A percentile compares a stretch with the other conserved stretches of the same genome.
phyloP scores from a whole-genome alignment of 1,140 invertebrate genomes.

The Gyrodactylus salaris region DNA sequence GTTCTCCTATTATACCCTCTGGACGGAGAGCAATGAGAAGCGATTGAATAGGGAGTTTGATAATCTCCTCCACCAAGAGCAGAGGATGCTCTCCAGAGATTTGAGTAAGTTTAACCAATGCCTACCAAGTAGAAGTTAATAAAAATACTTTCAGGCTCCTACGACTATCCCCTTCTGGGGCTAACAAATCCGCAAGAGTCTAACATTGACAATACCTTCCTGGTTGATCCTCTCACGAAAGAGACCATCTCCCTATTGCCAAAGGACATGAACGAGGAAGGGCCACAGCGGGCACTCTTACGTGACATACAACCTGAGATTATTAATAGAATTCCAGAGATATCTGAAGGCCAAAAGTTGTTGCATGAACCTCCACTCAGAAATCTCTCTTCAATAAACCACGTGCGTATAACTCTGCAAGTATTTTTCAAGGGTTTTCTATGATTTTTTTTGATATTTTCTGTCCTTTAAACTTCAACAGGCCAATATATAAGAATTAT shows the following conservation, averaged over 20 bases:
- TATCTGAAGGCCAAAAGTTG: not conserved
- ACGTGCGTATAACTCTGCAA: not conserved
- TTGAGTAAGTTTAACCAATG: too few species aligned
- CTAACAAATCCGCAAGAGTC: not conserved
- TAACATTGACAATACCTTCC: not conserved
- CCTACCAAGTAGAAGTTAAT: too few species aligned
- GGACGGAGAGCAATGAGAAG: not conserved
- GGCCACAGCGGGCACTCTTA: not conserved
- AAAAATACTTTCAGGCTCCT: too few species aligned
- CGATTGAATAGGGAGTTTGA: not conserved
- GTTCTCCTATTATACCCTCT: not conserved
- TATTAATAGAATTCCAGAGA: not conserved
- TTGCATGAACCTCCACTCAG: too few species aligned
- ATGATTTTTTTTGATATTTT: too few species aligned
- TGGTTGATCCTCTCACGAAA: not conserved
- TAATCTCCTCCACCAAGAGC: not conserved
- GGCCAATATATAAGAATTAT: too few species aligned
- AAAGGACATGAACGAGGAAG: not conserved
- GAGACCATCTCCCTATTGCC: not conserved
- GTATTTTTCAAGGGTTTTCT: not conserved
- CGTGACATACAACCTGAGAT: not conserved
- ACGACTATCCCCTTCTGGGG: not conserved
- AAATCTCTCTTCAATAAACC: too few species aligned
- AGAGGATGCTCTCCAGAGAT: not conserved
- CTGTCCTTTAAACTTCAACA: too few species aligned